These are phyloP conservation scores for Dipus sagitta DNA, from an alignment of 2,797 vertebrate genomes.

Conservation along the genomic window DNA sequence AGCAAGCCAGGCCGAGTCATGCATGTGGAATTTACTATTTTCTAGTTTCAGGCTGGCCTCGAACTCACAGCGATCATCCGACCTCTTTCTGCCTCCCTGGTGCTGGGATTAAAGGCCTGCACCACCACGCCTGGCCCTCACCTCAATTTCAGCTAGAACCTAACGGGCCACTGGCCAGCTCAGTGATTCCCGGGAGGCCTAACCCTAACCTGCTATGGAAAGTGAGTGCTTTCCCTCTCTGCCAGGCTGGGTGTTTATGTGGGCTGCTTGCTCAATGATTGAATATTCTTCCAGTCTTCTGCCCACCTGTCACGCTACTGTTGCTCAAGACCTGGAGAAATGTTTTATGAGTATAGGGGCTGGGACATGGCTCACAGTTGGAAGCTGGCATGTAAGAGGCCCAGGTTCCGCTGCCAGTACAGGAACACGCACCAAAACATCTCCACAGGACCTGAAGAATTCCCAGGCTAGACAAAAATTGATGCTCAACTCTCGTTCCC, in stretches of 20 bases:
- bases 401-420: background rate
- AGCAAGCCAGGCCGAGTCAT: background rate
- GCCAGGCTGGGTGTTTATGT: background rate
- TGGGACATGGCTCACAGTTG: background rate
- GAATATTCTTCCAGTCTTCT: background rate
- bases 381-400: background rate
- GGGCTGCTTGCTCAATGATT: background rate
- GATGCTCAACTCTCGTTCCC: background rate
- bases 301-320: background rate
- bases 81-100: too few relatives aligned
- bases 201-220: background rate
- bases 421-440: background rate
- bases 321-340: background rate
- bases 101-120: too few relatives aligned
- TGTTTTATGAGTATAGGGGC: background rate
- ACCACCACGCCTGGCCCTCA: background rate
- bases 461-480: background rate
- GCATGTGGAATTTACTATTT: background rate
- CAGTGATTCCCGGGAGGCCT: background rate
- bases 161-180: background rate
- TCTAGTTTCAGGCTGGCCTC: too few relatives aligned
- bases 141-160: background rate
- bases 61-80: too few relatives aligned
- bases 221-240: background rate
- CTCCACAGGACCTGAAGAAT: background rate